Base-by-base conservation (phyloP, 2,797 vertebrate genomes). In the Propithecus perrieri region DNA sequence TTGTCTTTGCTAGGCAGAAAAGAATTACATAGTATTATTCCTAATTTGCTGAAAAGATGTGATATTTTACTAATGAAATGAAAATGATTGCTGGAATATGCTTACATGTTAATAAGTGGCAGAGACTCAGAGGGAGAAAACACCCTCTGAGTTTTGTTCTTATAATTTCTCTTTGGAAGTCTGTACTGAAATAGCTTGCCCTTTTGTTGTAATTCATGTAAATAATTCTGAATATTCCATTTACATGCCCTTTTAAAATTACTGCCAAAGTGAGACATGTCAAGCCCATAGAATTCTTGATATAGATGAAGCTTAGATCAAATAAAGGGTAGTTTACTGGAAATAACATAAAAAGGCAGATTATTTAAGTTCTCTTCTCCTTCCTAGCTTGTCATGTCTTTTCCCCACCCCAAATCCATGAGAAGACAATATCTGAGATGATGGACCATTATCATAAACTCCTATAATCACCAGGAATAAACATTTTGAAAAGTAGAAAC, bases 1-100 rank as follows among this genome's bases (percentile, higher is more conserved):
- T 94, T 97, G 75, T 93, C 71, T 97, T 97, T 97, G 83, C 96
- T 94, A 95, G 46, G 24, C 46, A 76, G 85, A 91, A 97, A 95
- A 76, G 30, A 97, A 95, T 83, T 96, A 71, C 2, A 18, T 89
- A 80, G 12, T 1, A 57, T 91, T 90, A 76, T 85, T 92, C 15
- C 96, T 97, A 97, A 98, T 97, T 95, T 97, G 17, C 10, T 97
- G 26, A 90, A 20, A 93, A 96, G 90, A 91, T 88, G 7, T 65
- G 65, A 2, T 95, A 69, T 85, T 97, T 97, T 96, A 50, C 83
- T 97, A 97, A 97, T 11, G 48, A 96, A 97, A 95, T 81, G 69
- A 85, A 98, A 96, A 93, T 96, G 53, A 92, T 85, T 97, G 38
- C 55, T 48, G 26, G 57, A 91, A 53, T 97, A 85, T 97, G 57